A percentile compares a stretch with the other conserved stretches of the same genome.
These are phyloP conservation scores for Drosophila mimetica DNA, from an alignment of 2,888 invertebrate species.

Conservation along the genomic window DNA sequence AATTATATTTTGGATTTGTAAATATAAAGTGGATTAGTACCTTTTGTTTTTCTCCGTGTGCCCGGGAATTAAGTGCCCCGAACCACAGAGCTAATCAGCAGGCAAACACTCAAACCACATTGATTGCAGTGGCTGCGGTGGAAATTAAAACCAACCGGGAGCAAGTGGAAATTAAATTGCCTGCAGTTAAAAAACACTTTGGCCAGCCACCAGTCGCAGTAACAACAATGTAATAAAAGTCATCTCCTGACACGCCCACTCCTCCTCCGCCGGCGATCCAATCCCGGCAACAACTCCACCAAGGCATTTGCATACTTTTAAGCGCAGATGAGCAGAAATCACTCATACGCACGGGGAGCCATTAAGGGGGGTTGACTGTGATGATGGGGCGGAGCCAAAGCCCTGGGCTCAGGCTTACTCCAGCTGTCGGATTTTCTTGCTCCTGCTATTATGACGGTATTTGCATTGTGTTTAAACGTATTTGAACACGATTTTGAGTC, in stretches of 20 bases:
- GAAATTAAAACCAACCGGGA: constrained; percentile 57
- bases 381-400: constrained; percentile 58
- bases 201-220: constrained; percentile 39
- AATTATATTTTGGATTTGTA: too few relatives aligned
- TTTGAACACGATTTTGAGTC: constrained; percentile 66
- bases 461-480: constrained; percentile 83
- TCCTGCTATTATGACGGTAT: constrained; percentile 81
- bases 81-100: constrained; percentile 74
- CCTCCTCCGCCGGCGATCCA: constrained; percentile 22
- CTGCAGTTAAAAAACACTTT: constrained; percentile 80
- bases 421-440: constrained; percentile 67
- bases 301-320: constrained; percentile 81
- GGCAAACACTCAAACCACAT: constrained; percentile 58
- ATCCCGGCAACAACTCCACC: constrained; percentile 33
- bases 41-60: constrained; percentile 5
- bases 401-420: constrained; percentile 53
- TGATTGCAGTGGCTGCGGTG: constrained; percentile 46
- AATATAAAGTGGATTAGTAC: too few relatives aligned
- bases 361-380: constrained; percentile 39
- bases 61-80: constrained; percentile 16
- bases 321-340: constrained; percentile 76
- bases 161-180: constrained; percentile 75
- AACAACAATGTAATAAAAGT: constrained; percentile 65
- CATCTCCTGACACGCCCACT: constrained; percentile 65
- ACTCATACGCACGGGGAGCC: constrained; percentile 77